Evolutionary conservation across 2,113 vertebrate species (phyloP).

Genomic region (Vicugna pacos): DNA sequence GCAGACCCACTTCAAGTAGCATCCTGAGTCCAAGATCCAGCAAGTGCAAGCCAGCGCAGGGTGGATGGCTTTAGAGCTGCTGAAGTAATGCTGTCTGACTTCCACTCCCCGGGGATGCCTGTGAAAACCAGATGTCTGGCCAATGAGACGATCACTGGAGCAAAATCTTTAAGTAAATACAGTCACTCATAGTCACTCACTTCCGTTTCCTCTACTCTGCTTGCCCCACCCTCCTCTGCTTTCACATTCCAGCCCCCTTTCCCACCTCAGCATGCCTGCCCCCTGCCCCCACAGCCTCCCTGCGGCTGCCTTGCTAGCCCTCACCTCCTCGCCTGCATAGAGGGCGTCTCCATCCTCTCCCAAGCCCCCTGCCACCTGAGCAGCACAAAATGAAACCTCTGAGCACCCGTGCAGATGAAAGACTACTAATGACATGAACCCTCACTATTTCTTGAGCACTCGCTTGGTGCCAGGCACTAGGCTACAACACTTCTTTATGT

Average conservation of each 20-base stretch:
- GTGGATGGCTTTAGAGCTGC: neutral
- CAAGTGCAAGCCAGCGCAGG: neutral
- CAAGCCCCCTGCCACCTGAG: neutral
- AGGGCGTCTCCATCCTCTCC: neutral
- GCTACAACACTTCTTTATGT: neutral
- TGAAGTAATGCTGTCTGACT: constrained; percentile 77
- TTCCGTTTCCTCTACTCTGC: constrained; percentile 7
- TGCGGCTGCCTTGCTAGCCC: neutral
- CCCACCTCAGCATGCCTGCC: neutral
- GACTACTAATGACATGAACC: constrained; percentile 2
- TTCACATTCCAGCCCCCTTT: neutral
- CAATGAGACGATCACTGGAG: constrained; percentile 61
- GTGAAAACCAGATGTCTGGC: constrained; percentile 73
- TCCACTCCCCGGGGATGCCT: constrained; percentile 57
- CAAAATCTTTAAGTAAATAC: constrained; percentile 74
- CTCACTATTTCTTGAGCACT: neutral
- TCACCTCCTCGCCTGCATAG: neutral
- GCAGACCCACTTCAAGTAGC: neutral
- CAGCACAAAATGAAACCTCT: constrained; percentile 12
- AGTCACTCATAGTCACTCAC: constrained; percentile 55
- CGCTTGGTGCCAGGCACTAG: neutral
- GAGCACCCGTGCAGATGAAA: constrained; percentile 21
- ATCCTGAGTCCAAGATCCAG: neutral
- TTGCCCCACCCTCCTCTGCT: neutral
- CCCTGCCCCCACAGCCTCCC: neutral